Base-by-base conservation (phyloP, 2,888 invertebrate genomes). In the Isotomurus palustris region DNA sequence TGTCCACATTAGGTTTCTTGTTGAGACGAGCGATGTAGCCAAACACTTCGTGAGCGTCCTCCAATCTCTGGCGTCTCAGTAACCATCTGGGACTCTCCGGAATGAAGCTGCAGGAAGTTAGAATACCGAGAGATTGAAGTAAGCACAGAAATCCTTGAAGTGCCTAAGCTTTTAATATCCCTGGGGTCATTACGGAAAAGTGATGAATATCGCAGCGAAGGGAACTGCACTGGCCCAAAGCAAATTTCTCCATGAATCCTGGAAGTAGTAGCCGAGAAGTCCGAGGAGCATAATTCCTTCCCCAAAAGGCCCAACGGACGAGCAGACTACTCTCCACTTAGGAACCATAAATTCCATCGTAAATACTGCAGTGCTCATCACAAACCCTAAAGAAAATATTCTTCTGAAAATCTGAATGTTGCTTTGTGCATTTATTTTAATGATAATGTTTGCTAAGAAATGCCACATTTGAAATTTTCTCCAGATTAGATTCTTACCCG, bases 311-410 rank as follows among this genome's bases (percentile, higher is more conserved):
- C 68, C 66, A 21, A 63, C 58, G n/a, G 58, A 56, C 5, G 60
- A 62, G 19, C 59, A 58, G 1, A 68, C 28, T 19, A 38, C 41
- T n/a, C 68, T 48, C 59, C 64, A 64, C 47, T 60, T 57, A 3
- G 66, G 63, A 2, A 61, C 64, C 17, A 68, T 49, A 43, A 68
- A 68, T 49, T 68, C 68, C 58, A 69, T 60, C 8, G 60, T 45
- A 44, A 67, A 68, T n/a, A 63, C 59, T n/a, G 59, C 59, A 14
- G 58, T 56, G 38, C 62, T 21, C 4, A 48, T 52, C 53, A 68
- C 57, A 32, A 59, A 68, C 12, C 66, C 67, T 49, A 19, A 10
- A 5, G n/a, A 8, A n/a, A n/a, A n/a, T n/a, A 40, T 40, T 40
- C 40, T 12, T n/a, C 17, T 8, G 19, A 14, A 40, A 8, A 40